These are phyloP conservation scores for Oasisia sp. DNA, from an alignment of 2,888 invertebrate genomes.

Conservation along the genomic window DNA sequence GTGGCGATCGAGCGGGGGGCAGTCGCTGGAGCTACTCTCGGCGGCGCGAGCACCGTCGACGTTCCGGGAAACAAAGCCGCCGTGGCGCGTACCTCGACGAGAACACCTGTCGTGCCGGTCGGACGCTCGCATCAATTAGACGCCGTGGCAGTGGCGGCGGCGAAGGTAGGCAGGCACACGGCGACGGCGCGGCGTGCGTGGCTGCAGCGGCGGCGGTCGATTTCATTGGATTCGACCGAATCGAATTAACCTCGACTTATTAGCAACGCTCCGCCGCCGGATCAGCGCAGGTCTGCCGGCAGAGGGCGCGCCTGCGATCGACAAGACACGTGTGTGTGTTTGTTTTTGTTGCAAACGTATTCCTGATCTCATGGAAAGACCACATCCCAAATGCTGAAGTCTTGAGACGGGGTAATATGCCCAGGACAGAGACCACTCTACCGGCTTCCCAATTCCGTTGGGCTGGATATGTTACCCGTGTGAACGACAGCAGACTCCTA, in stretches of 20 bases:
- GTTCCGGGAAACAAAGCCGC: not conserved
- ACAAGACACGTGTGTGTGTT: not conserved
- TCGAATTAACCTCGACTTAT: conserved; percentile 10
- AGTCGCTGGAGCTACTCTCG: not conserved
- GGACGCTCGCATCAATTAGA: not conserved
- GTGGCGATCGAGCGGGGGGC: not conserved
- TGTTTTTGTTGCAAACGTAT: no score
- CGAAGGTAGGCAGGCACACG: not conserved
- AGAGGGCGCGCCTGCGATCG: not conserved
- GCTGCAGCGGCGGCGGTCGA: not conserved
- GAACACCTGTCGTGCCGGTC: not conserved
- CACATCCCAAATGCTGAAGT: no score
- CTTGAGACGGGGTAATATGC: no score
- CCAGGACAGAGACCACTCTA: no score
- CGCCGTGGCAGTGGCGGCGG: not conserved
- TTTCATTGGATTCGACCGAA: conserved; percentile 17
- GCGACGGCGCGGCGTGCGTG: not conserved
- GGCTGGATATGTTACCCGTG: no score
- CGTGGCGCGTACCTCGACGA: not conserved
- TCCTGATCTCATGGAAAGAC: no score
- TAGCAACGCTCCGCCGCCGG: not conserved
- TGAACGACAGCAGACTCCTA: no score
- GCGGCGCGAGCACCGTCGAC: not conserved
- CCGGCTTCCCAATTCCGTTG: no score
- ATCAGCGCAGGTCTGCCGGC: not conserved